These are phyloP conservation scores for Rhingia rostrata DNA, from an alignment of 2,888 invertebrate species.

Conservation along the genomic window DNA sequence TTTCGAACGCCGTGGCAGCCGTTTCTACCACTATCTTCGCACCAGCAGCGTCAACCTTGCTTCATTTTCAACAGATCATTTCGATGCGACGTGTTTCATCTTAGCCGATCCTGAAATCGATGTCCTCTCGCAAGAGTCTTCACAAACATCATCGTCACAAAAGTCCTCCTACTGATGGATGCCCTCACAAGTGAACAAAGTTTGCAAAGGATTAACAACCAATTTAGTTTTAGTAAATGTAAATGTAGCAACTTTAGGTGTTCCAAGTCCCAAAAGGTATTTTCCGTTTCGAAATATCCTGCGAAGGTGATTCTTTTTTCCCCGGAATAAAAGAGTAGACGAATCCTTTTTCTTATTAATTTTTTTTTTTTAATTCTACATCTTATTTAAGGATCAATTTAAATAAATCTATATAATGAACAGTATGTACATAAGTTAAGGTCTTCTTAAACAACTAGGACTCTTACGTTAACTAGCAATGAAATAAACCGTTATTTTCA, in stretches of 20 bases:
- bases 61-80: conserved; percentile 84
- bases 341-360: conserved; percentile 34
- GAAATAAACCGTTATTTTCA: conserved; percentile 66
- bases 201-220: conserved; percentile 24
- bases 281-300: conserved; percentile 59
- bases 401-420: conserved; percentile 28
- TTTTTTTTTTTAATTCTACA: conserved; percentile 44
- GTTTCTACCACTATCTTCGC: conserved; percentile 91
- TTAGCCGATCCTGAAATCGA: conserved; percentile 76
- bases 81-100: conserved; percentile 84
- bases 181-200: not conserved
- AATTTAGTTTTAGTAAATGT: conserved; percentile 54
- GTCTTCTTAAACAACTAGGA: conserved; percentile 57
- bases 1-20: conserved; percentile 87
- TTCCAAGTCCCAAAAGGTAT: conserved; percentile 65
- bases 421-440: conserved; percentile 65
- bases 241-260: conserved; percentile 60
- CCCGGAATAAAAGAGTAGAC: conserved; percentile 10
- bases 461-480: conserved; percentile 56
- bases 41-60: conserved; percentile 83
- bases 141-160: conserved; percentile 50
- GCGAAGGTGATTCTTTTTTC: not conserved
- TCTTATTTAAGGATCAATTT: conserved; percentile 47
- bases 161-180: conserved; percentile 13
- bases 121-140: conserved; percentile 47